phyloP scores from a whole-genome alignment of 2,113 vertebrate genomes.

The Chauna torquata region DNA sequence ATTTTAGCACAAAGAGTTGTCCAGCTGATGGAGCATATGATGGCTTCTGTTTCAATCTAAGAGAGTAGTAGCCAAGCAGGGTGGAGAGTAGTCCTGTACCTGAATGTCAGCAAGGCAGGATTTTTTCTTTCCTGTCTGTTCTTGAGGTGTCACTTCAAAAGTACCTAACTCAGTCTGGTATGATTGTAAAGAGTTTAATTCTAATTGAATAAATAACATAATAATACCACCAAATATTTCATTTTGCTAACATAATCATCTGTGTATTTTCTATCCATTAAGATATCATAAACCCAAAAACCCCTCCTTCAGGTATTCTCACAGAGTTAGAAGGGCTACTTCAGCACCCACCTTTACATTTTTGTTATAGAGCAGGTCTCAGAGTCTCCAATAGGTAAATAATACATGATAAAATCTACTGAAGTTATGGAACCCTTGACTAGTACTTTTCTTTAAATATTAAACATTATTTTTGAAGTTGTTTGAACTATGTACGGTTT shows the following conservation, averaged over 20 bases:
- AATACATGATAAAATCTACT: slow-evolving; percentile 72
- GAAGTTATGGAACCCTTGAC: slow-evolving; percentile 67
- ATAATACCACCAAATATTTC: background rate
- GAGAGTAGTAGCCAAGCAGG: background rate
- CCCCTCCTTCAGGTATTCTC: background rate
- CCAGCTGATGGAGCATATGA: background rate
- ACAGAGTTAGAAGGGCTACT: slow-evolving; percentile 7
- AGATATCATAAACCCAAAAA: background rate
- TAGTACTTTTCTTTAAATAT: slow-evolving; percentile 80
- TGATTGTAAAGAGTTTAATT: background rate
- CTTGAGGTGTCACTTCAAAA: background rate
- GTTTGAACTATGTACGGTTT: slow-evolving; percentile 65
- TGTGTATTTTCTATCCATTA: background rate
- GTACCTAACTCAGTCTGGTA: background rate
- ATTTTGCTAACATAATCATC: background rate
- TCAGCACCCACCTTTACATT: slow-evolving; percentile 56
- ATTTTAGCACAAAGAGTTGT: background rate
- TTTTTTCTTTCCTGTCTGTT: background rate
- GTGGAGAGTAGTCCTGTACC: no score
- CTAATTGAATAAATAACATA: background rate
- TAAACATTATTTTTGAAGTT: slow-evolving; percentile 77
- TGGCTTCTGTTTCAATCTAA: background rate
- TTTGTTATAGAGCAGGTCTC: slow-evolving; percentile 55
- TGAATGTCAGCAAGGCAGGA: background rate
- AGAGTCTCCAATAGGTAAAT: slow-evolving; percentile 65